phyloP scores from a whole-genome alignment of 2,797 vertebrate species.

The Acipenser transmontanus region DNA sequence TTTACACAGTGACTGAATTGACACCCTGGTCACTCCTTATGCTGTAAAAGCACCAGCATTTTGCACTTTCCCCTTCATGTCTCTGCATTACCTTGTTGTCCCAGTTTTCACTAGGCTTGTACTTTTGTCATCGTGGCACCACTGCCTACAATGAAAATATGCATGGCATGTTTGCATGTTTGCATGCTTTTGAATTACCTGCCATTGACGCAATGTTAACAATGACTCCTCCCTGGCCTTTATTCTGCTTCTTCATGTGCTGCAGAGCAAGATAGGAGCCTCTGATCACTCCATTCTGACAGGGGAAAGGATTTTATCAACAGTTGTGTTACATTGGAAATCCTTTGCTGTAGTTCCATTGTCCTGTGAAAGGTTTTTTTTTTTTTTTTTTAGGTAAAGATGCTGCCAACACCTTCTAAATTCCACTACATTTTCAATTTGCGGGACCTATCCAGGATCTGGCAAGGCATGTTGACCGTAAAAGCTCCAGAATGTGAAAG shows the following conservation, averaged over 20 bases:
- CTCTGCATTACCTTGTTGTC: too few relatives aligned
- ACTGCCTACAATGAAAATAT: too few relatives aligned
- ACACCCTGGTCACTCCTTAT: too few relatives aligned
- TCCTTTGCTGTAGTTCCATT: too few relatives aligned
- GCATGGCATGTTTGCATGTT: too few relatives aligned
- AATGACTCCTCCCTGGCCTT: slow-evolving; percentile 54
- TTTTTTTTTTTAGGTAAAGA: slow-evolving; percentile 32
- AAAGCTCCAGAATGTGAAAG: slow-evolving; percentile 50
- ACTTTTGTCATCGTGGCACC: too few relatives aligned
- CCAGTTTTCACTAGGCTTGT: too few relatives aligned
- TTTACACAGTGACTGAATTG: too few relatives aligned
- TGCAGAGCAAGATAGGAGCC: slow-evolving; percentile 51
- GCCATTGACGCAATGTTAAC: slow-evolving; percentile 55
- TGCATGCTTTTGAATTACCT: slow-evolving; percentile 35
- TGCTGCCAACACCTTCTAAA: slow-evolving; percentile 66
- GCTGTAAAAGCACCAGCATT: too few relatives aligned
- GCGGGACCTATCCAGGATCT: slow-evolving; percentile 64
- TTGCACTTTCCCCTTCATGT: too few relatives aligned
- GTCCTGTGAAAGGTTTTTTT: too few relatives aligned
- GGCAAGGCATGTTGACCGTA: slow-evolving; percentile 64
- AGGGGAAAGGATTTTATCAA: background rate
- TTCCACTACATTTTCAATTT: slow-evolving; percentile 70
- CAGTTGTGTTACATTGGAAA: too few relatives aligned
- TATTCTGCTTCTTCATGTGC: slow-evolving; percentile 53
- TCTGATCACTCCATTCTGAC: slow-evolving; percentile 45